Base-by-base conservation (phyloP, 1,140 invertebrate genomes). In the Drosophila pruinosa region DNA sequence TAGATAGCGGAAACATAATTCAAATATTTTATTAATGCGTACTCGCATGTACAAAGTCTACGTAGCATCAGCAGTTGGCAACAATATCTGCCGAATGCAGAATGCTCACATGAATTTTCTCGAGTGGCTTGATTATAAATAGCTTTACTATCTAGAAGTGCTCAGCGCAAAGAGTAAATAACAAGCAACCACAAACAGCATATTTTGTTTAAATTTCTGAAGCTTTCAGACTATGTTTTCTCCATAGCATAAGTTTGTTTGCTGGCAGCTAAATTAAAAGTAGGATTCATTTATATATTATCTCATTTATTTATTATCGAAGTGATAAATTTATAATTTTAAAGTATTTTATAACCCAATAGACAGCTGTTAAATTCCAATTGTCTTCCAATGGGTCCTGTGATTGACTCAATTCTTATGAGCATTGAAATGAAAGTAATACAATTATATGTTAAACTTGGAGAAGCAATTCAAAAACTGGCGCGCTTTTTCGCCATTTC, bases 1-100 rank as follows among this genome's bases (percentile, higher is more conserved):
- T 21, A 57, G 63, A 59, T 59, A 67, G 24, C 54, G 22, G 8
- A 48, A 39, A 38, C 50, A 64, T 28, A 31, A 28, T 63, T 36
- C 3, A 63, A 53, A 54, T 70, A 70, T 54, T 63, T 56, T 63
- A 56, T 62, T 38, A 26, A 43, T 28, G 2, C 4, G 28, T 24
- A 57, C 10, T 12, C 4, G 41, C 0, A 3, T 47, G 62, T 15
- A 17, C 53, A 58, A 54, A 48, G 67, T 56, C 22, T 22, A 48
- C 19, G 43, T 31, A 36, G 17, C 39, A 48, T 31, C 22, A 41
- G 28, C 28, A 36, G 19, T 28, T 56, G 21, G 31, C 14, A 63
- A 53, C 39, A n/a, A 63, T 38, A 54, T 48, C 41, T 31, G 14
- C n/a, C 7, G 28, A 10, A 36, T 48, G 24, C 38, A 36, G 50